Conservation (phyloP, 2,113 vertebrate genomes). For the Euleptes europaea region DNA sequence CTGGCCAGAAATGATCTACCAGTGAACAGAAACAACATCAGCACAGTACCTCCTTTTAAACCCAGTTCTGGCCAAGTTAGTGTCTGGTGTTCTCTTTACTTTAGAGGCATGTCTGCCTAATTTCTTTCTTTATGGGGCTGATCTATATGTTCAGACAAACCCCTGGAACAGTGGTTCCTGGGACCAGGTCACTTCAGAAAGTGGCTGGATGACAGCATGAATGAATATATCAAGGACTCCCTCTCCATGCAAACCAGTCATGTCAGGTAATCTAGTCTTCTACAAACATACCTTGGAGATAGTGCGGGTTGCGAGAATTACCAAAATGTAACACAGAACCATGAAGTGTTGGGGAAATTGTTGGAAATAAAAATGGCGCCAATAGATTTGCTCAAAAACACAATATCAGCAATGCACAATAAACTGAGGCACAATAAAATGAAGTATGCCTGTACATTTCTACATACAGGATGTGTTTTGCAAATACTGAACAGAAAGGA, state of each 20-base stretch:
- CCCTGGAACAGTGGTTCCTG: too few relatives aligned
- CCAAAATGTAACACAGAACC: too few relatives aligned
- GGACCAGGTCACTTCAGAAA: neutral
- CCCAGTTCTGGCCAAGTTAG: neutral
- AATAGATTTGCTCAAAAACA: too few relatives aligned
- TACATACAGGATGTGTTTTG: neutral
- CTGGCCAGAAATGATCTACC: conserved; percentile 93
- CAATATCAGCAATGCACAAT: too few relatives aligned
- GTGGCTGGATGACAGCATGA: neutral
- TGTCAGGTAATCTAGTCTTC: neutral
- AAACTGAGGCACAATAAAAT: too few relatives aligned
- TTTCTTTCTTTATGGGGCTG: neutral
- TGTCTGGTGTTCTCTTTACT: too few relatives aligned
- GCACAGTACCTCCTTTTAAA: neutral
- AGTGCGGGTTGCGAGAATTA: too few relatives aligned
- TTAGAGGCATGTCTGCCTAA: neutral
- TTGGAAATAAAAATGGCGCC: too few relatives aligned
- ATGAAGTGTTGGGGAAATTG: too few relatives aligned
- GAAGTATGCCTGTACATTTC: too few relatives aligned
- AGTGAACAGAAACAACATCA: neutral
- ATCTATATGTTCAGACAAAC: neutral
- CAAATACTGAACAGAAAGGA: neutral
- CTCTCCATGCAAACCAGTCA: neutral
- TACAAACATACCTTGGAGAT: too few relatives aligned
- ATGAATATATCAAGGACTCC: neutral